phyloP scores from a whole-genome alignment of 2,113 vertebrate genomes.

The Strix aluco region DNA sequence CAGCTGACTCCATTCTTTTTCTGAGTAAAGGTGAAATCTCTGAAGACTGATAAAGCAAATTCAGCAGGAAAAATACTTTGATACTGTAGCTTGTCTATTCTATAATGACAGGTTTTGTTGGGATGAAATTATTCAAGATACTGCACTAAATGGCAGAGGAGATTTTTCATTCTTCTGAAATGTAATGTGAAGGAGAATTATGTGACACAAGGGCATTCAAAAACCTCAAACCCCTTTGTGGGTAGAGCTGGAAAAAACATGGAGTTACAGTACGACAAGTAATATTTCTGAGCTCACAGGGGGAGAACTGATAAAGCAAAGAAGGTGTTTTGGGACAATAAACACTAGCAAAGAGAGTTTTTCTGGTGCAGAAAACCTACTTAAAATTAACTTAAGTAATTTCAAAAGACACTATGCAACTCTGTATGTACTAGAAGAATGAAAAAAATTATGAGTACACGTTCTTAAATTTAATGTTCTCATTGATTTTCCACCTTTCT shows the following conservation, averaged over 20 bases:
- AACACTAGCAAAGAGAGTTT: neutral
- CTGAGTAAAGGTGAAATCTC: neutral
- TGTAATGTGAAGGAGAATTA: neutral
- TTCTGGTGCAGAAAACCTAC: neutral
- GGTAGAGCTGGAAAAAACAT: neutral
- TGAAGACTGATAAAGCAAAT: neutral
- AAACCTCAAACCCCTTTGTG: neutral
- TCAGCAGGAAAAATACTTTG: conserved; percentile 36
- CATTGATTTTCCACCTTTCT: neutral
- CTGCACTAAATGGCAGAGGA: neutral
- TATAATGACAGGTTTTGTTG: conserved; percentile 5
- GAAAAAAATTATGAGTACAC: neutral
- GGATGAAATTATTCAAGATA: neutral
- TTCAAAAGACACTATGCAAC: neutral
- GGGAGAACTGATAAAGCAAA: neutral
- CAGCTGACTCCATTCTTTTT: neutral
- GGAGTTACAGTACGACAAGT: neutral
- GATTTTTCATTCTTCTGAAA: conserved; percentile 20
- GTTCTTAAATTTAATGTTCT: neutral
- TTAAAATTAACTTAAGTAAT: neutral
- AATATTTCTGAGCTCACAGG: neutral
- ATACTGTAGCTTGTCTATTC: neutral
- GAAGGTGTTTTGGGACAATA: neutral
- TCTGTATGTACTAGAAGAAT: neutral
- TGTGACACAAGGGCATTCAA: neutral